Conservation (phyloP, 2,888 invertebrate species). For the Lamproptera curius region DNA sequence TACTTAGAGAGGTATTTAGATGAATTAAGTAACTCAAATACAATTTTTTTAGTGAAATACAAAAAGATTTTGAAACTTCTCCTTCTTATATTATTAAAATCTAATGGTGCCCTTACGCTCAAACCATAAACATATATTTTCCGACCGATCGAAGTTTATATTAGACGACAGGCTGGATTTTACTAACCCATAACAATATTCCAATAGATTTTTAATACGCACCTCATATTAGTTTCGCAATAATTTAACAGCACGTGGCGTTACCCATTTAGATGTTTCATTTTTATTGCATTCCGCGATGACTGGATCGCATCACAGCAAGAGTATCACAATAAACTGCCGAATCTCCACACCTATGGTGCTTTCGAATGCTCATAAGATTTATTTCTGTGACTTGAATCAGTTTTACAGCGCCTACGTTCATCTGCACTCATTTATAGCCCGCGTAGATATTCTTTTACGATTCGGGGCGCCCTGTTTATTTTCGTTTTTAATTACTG, state of each 20-base stretch:
- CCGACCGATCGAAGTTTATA: constrained; percentile 37
- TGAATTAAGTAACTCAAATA: too few relatives aligned
- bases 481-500: constrained; percentile 79
- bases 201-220: constrained; percentile 38
- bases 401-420: constrained; percentile 72
- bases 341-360: constrained; percentile 61
- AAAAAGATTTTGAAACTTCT: too few relatives aligned
- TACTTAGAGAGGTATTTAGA: too few relatives aligned
- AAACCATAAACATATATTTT: constrained; percentile 25
- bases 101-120: constrained; percentile 4
- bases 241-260: constrained; percentile 54
- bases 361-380: constrained; percentile 58
- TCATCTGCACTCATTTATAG: constrained; percentile 76
- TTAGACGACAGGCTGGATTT: constrained; percentile 55
- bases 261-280: constrained; percentile 45
- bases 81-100: too few relatives aligned
- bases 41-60: too few relatives aligned
- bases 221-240: constrained; percentile 30
- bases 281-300: constrained; percentile 55
- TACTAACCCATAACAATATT: constrained; percentile 48
- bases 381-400: constrained; percentile 75
- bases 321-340: constrained; percentile 51
- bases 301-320: constrained; percentile 47
- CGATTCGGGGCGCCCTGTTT: constrained; percentile 75
- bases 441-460: constrained; percentile 74